phyloP scores from a whole-genome alignment of 2,113 vertebrate species.

The Xiphias gladius region DNA sequence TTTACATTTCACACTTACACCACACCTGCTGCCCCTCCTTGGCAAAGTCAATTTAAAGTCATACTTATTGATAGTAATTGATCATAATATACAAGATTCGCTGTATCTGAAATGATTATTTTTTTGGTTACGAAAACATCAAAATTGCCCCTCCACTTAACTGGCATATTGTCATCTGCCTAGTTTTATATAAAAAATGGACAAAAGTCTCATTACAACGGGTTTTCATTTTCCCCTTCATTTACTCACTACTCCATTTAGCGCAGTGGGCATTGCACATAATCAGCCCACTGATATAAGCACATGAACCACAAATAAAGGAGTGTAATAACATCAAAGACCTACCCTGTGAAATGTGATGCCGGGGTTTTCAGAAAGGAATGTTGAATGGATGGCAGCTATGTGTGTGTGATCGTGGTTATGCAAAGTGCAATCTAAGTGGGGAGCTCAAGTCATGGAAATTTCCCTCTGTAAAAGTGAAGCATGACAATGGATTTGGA shows the following conservation, averaged over 20 bases:
- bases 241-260: conserved; percentile 43
- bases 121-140: conserved; percentile 4
- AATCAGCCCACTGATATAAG: conserved; percentile 68
- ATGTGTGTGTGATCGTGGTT: conserved; percentile 72
- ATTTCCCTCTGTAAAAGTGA: conserved; percentile 81
- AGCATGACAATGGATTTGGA: conserved; percentile 85
- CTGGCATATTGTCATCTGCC: conserved; percentile 7
- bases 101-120: conserved; percentile 5
- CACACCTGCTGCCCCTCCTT: conserved; percentile 38
- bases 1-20: conserved; percentile 27
- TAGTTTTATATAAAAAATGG: conserved; percentile 38
- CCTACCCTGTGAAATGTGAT: conserved; percentile 73
- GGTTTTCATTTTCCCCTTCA: conserved; percentile 53
- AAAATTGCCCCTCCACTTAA: background rate
- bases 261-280: conserved; percentile 49
- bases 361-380: conserved; percentile 69
- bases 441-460: conserved; percentile 83
- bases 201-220: conserved; percentile 46
- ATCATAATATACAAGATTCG: conserved; percentile 19
- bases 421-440: conserved; percentile 78
- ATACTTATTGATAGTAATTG: conserved; percentile 46
- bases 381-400: conserved; percentile 76
- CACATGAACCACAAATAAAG: conserved; percentile 71
- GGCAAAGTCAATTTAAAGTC: conserved; percentile 45
- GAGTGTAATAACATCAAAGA: conserved; percentile 77